Percentiles rank a stretch among this genome's conserved stretches.
Conservation (phyloP, 2,113 vertebrate genomes). For the Synchiropus splendidus region DNA sequence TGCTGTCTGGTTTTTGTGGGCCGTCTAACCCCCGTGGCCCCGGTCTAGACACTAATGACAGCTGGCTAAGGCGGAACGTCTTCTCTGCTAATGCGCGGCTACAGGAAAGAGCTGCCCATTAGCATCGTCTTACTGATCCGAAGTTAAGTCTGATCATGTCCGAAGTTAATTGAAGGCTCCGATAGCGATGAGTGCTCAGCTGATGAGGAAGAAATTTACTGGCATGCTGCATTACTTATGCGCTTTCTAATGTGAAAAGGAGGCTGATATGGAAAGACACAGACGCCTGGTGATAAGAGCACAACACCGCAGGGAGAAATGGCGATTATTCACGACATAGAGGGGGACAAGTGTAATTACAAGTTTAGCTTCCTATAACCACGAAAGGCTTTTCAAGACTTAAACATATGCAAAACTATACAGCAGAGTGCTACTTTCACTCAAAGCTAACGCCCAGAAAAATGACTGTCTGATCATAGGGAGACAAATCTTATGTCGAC, state of each 20-base stretch:
- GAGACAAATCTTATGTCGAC: too few relatives aligned
- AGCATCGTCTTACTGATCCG: conserved; percentile 39
- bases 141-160: conserved; percentile 42
- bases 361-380: too few relatives aligned
- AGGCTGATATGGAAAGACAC: conserved; percentile 5
- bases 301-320: too few relatives aligned
- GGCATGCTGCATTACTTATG: conserved; percentile 5
- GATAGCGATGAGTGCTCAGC: conserved; percentile 40
- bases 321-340: too few relatives aligned
- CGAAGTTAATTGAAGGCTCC: conserved; percentile 47
- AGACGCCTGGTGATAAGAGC: neutral
- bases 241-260: conserved; percentile 3
- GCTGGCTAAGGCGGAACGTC: conserved; percentile 16
- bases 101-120: conserved; percentile 49
- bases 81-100: conserved; percentile 24
- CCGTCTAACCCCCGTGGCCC: conserved; percentile 48
- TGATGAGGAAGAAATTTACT: conserved; percentile 34
- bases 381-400: too few relatives aligned
- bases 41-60: conserved; percentile 58
- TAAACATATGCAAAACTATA: too few relatives aligned
- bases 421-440: too few relatives aligned
- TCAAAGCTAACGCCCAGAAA: too few relatives aligned
- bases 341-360: too few relatives aligned
- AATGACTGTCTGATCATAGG: too few relatives aligned
- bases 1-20: conserved; percentile 21